Percentiles rank a stretch among this genome's conserved stretches.
Evolutionary conservation across 2,888 invertebrate species (phyloP).

Genomic region (Rhagonycha lutea): DNA sequence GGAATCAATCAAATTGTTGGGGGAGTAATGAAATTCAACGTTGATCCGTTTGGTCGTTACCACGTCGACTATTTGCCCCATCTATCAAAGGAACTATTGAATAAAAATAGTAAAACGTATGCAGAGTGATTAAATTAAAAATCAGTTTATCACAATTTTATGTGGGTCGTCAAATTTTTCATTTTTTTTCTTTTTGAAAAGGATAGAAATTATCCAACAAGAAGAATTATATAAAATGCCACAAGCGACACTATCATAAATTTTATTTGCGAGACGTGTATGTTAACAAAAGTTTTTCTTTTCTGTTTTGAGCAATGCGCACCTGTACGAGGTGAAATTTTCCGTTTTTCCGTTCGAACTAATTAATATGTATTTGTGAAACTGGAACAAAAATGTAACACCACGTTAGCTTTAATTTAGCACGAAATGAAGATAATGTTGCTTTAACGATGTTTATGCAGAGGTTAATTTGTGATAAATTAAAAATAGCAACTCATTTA

Average conservation of each 20-base stretch:
- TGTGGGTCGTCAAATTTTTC: not conserved
- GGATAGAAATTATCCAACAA: slow-evolving; percentile 1
- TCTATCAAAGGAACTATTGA: not conserved
- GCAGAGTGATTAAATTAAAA: not conserved
- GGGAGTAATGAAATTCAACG: too few species aligned
- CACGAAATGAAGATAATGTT: not conserved
- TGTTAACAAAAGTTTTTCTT: not conserved
- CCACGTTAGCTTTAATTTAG: not conserved
- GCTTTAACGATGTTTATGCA: not conserved
- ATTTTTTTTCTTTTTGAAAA: not conserved
- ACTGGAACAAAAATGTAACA: not conserved
- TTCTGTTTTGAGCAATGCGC: not conserved
- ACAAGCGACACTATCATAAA: not conserved
- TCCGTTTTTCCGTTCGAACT: not conserved
- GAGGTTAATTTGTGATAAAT: not conserved
- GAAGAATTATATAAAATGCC: not conserved
- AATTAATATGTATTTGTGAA: not conserved
- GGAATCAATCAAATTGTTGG: too few species aligned
- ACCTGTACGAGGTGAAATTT: not conserved
- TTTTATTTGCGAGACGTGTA: not conserved
- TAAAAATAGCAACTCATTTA: not conserved
- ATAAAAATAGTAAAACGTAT: not conserved
- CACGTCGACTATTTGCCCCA: too few species aligned
- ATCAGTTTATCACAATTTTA: not conserved
- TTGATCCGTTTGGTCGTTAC: too few species aligned